phyloP scores from a whole-genome alignment of 2,113 vertebrate species.

The Sinocyclocheilus grahami region DNA sequence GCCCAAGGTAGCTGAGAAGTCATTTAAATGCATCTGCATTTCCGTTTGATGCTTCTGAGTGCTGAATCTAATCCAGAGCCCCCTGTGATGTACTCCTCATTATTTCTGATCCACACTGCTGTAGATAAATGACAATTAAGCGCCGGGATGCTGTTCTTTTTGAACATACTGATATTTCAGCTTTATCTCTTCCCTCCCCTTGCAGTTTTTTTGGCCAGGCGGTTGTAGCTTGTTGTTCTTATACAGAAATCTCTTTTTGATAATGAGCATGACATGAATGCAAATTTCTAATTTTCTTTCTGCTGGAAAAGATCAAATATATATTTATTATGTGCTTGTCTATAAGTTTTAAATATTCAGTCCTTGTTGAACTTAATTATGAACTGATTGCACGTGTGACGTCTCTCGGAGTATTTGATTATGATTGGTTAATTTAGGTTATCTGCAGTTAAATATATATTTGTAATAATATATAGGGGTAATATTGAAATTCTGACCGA shows the following conservation, averaged over 20 bases:
- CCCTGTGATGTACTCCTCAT: constrained; percentile 54
- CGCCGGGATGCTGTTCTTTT: constrained; percentile 21
- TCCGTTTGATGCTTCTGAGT: constrained; percentile 23
- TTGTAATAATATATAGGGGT: neutral
- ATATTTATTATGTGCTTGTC: neutral
- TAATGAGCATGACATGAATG: constrained; percentile 1
- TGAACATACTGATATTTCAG: constrained; percentile 10
- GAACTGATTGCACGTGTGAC: neutral
- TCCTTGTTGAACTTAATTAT: neutral
- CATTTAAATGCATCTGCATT: constrained; percentile 49
- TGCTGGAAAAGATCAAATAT: neutral
- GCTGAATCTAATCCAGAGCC: constrained; percentile 51
- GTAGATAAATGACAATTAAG: constrained; percentile 46
- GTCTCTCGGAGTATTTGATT: neutral
- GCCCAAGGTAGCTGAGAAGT: constrained; percentile 45
- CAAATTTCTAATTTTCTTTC: neutral
- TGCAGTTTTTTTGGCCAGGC: neutral
- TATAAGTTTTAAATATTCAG: neutral
- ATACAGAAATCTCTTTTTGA: constrained; percentile 28
- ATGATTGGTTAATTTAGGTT: neutral
- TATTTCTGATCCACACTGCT: constrained; percentile 42
- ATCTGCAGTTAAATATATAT: neutral
- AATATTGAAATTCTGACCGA: neutral
- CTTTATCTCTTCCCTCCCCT: neutral
- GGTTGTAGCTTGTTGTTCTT: constrained; percentile 8